phyloP scores from a whole-genome alignment of 92 coral and sea anemone species.

The Phenganax stokvisi region DNA sequence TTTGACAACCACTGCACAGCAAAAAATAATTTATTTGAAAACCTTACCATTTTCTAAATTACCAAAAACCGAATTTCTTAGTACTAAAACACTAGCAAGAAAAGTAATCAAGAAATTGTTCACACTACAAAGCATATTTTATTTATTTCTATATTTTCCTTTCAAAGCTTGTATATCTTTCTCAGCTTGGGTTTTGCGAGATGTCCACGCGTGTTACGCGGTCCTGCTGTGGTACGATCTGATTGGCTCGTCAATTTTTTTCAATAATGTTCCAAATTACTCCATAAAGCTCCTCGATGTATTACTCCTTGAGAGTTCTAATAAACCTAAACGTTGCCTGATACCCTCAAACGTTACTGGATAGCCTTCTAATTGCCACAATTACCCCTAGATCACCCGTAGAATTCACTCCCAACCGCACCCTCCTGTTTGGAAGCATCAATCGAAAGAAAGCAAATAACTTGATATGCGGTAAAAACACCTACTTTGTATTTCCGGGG shows the following conservation, averaged over 20 bases:
- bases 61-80: not conserved
- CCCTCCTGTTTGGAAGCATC: too few relatives aligned
- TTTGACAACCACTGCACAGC: not conserved
- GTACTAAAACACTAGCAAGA: conserved; percentile 5
- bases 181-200: conserved; percentile 34
- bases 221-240: conserved; percentile 30
- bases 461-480: too few relatives aligned
- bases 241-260: conserved; percentile 5
- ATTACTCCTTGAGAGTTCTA: not conserved
- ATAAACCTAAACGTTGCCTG: not conserved
- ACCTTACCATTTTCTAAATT: conserved; percentile 29
- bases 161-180: not conserved
- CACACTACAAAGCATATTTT: conserved; percentile 15
- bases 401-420: not conserved
- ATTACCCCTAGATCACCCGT: not conserved
- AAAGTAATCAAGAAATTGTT: conserved; percentile 12
- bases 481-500: too few relatives aligned
- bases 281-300: not conserved
- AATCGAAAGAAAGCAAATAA: too few relatives aligned
- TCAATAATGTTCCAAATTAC: not conserved
- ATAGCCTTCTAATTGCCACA: not conserved
- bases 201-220: conserved; percentile 34
- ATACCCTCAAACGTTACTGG: not conserved
- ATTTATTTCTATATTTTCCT: not conserved
- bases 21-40: not conserved